Percentiles rank a stretch among this genome's conserved stretches.
phyloP scores from a whole-genome alignment of 35 echinoderm and acorn worm species.

The Diadema setosum region DNA sequence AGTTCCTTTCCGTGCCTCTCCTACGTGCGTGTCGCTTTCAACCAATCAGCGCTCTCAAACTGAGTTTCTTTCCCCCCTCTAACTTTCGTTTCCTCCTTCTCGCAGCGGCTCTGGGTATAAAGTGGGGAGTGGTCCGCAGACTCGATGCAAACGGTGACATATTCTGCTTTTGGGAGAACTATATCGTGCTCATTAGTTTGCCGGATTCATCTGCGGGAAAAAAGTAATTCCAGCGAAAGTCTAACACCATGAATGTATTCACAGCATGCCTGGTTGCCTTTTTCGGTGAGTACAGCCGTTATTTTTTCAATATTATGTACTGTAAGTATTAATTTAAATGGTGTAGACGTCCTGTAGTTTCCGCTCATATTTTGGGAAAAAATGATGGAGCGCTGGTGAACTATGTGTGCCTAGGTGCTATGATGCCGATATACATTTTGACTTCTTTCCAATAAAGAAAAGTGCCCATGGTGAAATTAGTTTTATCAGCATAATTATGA shows the following conservation, averaged over 20 bases:
- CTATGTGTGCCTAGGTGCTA: too few species aligned
- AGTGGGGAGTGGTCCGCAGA: neutral
- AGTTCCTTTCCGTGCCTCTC: too few species aligned
- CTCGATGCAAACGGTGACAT: neutral
- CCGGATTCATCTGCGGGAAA: neutral
- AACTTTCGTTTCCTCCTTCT: neutral
- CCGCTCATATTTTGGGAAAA: too few species aligned
- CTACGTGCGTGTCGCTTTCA: too few species aligned
- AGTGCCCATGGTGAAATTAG: too few species aligned
- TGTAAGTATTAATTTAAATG: too few species aligned
- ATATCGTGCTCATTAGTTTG: neutral
- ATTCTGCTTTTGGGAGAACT: neutral
- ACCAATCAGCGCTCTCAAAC: neutral
- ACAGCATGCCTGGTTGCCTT: neutral
- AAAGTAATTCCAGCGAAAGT: neutral
- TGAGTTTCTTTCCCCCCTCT: neutral
- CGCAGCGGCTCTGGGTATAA: neutral
- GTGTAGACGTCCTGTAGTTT: too few species aligned
- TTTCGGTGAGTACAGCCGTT: neutral
- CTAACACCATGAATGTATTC: neutral
- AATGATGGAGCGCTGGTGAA: too few species aligned
- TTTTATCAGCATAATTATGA: too few species aligned
- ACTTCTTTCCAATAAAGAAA: too few species aligned
- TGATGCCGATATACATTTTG: too few species aligned
- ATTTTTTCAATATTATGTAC: too few species aligned